Percentiles rank a stretch among this genome's conserved stretches.
Conservation (phyloP, 2,888 invertebrate genomes). For the Minunthozetes semirufus region DNA sequence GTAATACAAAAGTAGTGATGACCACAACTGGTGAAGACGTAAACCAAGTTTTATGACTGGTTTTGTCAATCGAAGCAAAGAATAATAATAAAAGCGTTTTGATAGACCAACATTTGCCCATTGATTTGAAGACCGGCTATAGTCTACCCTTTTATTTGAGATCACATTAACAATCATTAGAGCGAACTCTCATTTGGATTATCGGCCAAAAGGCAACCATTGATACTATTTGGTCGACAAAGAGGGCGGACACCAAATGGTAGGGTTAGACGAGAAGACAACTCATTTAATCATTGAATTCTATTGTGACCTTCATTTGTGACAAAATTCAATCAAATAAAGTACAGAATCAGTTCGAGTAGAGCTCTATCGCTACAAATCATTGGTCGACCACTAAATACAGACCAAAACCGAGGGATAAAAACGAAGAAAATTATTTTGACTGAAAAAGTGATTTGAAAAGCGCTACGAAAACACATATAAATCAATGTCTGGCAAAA, state of each 20-base stretch:
- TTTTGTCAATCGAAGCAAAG: not conserved
- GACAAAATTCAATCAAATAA: slow-evolving; percentile 24
- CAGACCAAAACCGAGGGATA: not conserved
- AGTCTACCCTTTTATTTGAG: slow-evolving; percentile 11
- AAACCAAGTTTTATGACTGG: not conserved
- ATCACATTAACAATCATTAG: slow-evolving; percentile 17
- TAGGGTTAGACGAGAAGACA: slow-evolving; percentile 2
- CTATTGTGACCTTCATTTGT: slow-evolving; percentile 7
- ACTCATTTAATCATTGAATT: slow-evolving; percentile 29
- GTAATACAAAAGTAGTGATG: not conserved
- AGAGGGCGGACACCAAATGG: not conserved
- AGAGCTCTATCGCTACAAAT: not conserved
- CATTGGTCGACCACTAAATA: not conserved
- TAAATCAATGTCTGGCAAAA: slow-evolving; percentile 22
- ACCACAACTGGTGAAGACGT: too few species aligned
- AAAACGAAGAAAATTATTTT: slow-evolving; percentile 2
- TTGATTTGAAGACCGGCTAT: not conserved
- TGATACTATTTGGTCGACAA: not conserved
- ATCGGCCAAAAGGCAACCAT: slow-evolving; percentile 11
- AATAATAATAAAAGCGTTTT: slow-evolving; percentile 19
- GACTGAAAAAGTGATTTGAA: not conserved
- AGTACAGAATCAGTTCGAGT: slow-evolving; percentile 1
- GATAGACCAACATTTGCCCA: not conserved
- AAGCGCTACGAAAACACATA: slow-evolving; percentile 9
- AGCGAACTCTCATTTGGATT: slow-evolving; percentile 15